Evolutionary conservation across 2,113 vertebrate genomes (phyloP), one percentile per base, ranked within the genome.

Genomic region (Pelvicachromis taeniatus): DNA sequence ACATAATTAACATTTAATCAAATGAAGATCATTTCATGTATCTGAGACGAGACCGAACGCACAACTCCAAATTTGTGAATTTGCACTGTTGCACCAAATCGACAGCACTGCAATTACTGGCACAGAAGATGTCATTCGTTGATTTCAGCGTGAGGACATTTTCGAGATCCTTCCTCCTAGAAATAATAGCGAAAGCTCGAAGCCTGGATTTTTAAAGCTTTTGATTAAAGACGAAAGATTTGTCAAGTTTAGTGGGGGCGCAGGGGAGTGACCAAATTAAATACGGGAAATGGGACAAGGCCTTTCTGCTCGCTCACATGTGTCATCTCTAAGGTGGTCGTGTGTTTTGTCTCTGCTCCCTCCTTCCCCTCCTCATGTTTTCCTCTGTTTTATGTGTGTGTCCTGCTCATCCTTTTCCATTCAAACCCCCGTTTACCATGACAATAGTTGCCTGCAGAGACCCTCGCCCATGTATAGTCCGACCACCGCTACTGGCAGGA

Each of bases 371-470:
- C 26, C 85, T 83, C 77, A 54, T 93, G 86, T 92, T 87, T 93
- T 93, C 85, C 89, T 94, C 87, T 89, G 87, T 95, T 95, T 90
- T 93, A 91, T 94, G 92, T 95, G 89, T 94, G 91, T 94, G 92
- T 95, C 93, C 95, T 95, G 92, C 90, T 95, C 93, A 92, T 93
- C 95, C 89, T 92, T 87, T 93, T 91, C 88, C 90, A 92, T 95
- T 95, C 94, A 95, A 85, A 78, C 82, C 80, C 38, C 54, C n/a
- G 63, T 91, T 96, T 96, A 95, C 73, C 95, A 96, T 96, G 68
- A 96, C 95, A 96, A 96, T 93, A 78, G 93, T 78, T 65, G 89
- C 93, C 93, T 94, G 95, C 91, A 50, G 95, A 86, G 94, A 92
- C 80, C 59, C 81, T 92, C 93, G 91, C 91, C 93, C 91, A 85